Evolutionary conservation across 2,797 vertebrate genomes (phyloP).

Genomic region (Chloroceryle amazona): DNA sequence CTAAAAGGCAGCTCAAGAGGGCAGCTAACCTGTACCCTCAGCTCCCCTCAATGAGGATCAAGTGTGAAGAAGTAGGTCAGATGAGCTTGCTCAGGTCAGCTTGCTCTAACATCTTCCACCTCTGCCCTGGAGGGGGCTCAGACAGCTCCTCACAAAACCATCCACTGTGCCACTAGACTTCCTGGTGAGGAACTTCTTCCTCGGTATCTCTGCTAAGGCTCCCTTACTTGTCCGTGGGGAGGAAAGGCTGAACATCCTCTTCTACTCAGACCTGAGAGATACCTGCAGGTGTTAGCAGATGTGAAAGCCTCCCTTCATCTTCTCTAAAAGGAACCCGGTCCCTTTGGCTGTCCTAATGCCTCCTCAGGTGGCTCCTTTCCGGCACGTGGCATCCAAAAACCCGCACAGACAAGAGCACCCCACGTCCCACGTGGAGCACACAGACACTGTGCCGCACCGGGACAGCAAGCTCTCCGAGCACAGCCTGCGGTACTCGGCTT

Average conservation of each 20-base stretch:
- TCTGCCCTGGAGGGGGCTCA: not conserved
- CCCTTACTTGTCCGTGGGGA: not conserved
- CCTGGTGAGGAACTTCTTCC: not conserved
- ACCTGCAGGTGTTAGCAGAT: not conserved
- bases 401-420: not conserved
- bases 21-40: not conserved
- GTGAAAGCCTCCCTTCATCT: not conserved
- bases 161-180: not conserved
- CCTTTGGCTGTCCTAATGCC: not conserved
- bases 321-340: not conserved
- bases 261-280: not conserved
- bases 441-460: rapidly evolving
- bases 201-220: not conserved
- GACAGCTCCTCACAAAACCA: not conserved
- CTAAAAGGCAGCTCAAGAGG: not conserved
- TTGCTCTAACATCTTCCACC: not conserved
- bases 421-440: not conserved
- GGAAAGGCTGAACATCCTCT: not conserved
- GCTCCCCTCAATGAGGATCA: not conserved
- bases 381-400: rapidly evolving
- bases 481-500: not conserved
- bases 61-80: not conserved
- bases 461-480: not conserved
- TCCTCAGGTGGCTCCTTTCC: not conserved
- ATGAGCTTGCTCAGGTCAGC: not conserved